Evolutionary conservation across 1,140 invertebrate genomes (phyloP).

Genomic region (Daktulosphaira vitifoliae): DNA sequence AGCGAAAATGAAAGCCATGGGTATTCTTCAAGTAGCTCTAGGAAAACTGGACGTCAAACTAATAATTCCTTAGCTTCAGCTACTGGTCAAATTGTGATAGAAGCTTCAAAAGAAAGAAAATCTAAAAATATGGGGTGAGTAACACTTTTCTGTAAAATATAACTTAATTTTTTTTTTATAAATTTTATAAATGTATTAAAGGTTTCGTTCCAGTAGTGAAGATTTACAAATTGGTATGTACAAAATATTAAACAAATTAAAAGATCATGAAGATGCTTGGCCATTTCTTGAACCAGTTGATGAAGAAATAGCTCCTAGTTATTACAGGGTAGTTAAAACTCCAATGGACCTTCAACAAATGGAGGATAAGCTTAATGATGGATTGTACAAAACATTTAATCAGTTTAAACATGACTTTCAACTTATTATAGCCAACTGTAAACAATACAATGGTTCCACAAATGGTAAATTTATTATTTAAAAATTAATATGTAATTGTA

Average conservation of each 20-base stretch:
- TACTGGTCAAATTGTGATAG: slow-evolving; percentile 71
- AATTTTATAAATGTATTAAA: slow-evolving; percentile 39
- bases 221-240: slow-evolving; percentile 79
- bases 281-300: slow-evolving; percentile 84
- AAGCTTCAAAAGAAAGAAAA: slow-evolving; percentile 42
- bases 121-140: slow-evolving; percentile 7
- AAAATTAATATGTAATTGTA: slow-evolving; percentile 5
- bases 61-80: slow-evolving; percentile 77
- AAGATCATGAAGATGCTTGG: slow-evolving; percentile 82
- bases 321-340: slow-evolving; percentile 62
- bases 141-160: too few relatives aligned
- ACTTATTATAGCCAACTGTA: slow-evolving; percentile 83
- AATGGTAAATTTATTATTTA: slow-evolving; percentile 58
- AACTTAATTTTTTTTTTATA: neutral
- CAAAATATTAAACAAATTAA: slow-evolving; percentile 74
- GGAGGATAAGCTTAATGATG: slow-evolving; percentile 74
- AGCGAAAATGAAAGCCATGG: slow-evolving; percentile 29
- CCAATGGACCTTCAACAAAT: slow-evolving; percentile 83
- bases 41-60: slow-evolving; percentile 58
- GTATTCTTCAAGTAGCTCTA: slow-evolving; percentile 26
- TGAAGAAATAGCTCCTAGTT: slow-evolving; percentile 82
- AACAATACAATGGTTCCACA: slow-evolving; percentile 80
- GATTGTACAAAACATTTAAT: slow-evolving; percentile 65
- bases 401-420: slow-evolving; percentile 81
- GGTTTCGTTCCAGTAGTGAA: slow-evolving; percentile 67